Base-by-base conservation (phyloP, 2,888 invertebrate species). In the Metacarcinus magister region DNA sequence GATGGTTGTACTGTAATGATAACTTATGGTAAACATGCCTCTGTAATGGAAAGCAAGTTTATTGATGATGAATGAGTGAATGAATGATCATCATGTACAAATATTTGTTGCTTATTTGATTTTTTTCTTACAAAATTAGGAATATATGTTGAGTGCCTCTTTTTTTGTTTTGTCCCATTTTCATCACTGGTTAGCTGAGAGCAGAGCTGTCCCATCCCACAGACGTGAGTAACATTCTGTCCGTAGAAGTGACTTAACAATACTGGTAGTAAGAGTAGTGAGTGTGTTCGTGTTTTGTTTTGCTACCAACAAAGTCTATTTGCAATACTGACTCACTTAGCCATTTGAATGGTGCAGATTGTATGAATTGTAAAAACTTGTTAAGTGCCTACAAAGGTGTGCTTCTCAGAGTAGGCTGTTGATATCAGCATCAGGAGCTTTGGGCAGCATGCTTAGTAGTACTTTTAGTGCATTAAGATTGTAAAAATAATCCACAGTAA, bases 121-220 rank as follows among this genome's bases (percentile, higher is more conserved):
- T 90, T 4, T 60, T 60, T 28, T 93, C 23, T 93, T 75, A 60
- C 43, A 67, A 32, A 44, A 93, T 48, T 93, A 48, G 19, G 67
- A 39, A 54, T 95, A 91, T 91, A n/a, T 67, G 91, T 91, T 67
- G 95, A 95, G 91, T 91, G 95, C 95, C 44, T 91, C 48, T 44
- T 89, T 48, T 95, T 92, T 46, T 92, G 94, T 94, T 95, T 82
- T 87, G 91, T 96, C 60, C 94, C 54, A 32, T 92, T 93, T 75
- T 75, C 46, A 92, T 39, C 96, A 94, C 94, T 96, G 46, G 67
- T 54, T 91, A 96, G 96, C 96, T 92, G 96, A 96, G 96, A 96
- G 96, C 94, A 90, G 96, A 93, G 94, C 94, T 67, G 94, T 96
- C 3, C 94, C 96, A n/a, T 87, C 94, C 87, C 94, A 96, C 39